Evolutionary conservation across 2,113 vertebrate species (phyloP).

Genomic region (Paracanthobrama guichenoti): DNA sequence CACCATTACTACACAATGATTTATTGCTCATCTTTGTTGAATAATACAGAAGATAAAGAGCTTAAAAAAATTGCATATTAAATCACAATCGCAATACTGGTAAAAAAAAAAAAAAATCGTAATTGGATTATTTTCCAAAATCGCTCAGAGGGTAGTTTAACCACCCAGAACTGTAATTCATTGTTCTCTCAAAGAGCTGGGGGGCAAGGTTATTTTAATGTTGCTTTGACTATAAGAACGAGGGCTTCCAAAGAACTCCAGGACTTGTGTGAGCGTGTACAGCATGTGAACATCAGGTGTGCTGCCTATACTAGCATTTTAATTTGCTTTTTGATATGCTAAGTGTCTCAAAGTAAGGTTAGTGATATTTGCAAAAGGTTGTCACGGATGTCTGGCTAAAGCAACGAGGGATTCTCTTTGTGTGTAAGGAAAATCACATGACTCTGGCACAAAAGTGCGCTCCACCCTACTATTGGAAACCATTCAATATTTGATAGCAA

Average conservation of each 20-base stretch:
- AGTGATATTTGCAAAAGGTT: neutral
- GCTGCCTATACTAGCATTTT: neutral
- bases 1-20: too few species aligned
- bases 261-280: conserved; percentile 4
- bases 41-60: too few species aligned
- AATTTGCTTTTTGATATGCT: neutral
- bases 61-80: too few species aligned
- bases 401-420: neutral
- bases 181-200: conserved; percentile 8
- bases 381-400: neutral
- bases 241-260: neutral
- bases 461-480: neutral
- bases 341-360: neutral
- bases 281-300: neutral
- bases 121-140: too few species aligned
- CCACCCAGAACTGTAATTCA: neutral
- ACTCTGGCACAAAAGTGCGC: neutral
- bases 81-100: too few species aligned
- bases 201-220: conserved; percentile 8
- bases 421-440: neutral
- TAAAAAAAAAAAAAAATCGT: too few species aligned
- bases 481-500: conserved; percentile 23
- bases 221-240: neutral
- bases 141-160: neutral
- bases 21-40: too few species aligned